Evolutionary conservation across 1,140 invertebrate species (phyloP).

Genomic region (Homarus americanus): DNA sequence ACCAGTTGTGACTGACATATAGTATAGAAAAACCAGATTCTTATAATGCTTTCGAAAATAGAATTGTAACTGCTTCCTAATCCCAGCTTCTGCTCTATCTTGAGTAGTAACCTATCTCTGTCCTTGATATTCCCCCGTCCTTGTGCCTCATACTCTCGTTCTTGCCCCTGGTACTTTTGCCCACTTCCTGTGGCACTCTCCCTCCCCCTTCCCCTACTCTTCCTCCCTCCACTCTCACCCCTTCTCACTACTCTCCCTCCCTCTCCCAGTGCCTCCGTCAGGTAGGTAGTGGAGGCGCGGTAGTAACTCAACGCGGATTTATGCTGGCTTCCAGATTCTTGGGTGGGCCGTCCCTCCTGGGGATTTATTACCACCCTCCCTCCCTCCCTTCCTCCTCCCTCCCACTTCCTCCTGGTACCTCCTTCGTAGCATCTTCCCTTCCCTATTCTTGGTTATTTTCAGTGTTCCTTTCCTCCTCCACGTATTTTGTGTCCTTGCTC

Average conservation of each 20-base stretch:
- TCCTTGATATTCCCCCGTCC: no score
- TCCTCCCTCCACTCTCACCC: neutral
- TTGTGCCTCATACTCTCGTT: neutral
- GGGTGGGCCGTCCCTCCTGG: conserved; percentile 54
- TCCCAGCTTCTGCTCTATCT: no score
- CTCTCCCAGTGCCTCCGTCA: conserved; percentile 9
- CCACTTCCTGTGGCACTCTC: neutral
- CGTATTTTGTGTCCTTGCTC: no score
- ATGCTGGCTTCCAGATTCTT: conserved; percentile 67
- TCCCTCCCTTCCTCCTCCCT: neutral
- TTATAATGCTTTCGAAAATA: no score
- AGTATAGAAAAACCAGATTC: no score
- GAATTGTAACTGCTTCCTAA: no score
- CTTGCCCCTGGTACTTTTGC: neutral
- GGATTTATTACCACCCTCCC: conserved; percentile 43
- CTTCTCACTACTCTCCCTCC: neutral
- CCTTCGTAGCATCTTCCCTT: neutral
- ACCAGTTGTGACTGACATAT: no score
- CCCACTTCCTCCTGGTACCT: neutral
- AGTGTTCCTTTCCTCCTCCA: neutral
- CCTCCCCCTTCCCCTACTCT: neutral
- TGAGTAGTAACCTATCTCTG: no score
- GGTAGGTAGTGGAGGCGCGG: conserved; percentile 59
- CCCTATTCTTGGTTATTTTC: neutral
- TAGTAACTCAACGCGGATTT: conserved; percentile 68